These are phyloP conservation scores for Planococcus citri DNA, from an alignment of 1,140 invertebrate genomes.

Conservation along the genomic window DNA sequence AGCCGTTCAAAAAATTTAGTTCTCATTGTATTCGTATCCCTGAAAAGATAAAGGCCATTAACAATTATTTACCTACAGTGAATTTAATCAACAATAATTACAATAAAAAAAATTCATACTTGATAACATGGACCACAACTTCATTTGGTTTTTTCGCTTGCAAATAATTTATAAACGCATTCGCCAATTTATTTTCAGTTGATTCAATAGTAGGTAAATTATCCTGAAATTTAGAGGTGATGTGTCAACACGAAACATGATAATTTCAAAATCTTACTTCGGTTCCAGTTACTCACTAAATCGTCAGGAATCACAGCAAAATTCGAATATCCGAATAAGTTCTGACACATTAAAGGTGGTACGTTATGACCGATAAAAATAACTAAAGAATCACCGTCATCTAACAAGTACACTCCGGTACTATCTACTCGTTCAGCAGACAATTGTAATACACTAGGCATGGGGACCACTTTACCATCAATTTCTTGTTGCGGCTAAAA, in stretches of 20 bases:
- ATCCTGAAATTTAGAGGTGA: background rate
- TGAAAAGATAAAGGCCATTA: constrained; percentile 39
- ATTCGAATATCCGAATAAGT: constrained; percentile 51
- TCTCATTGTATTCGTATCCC: constrained; percentile 78
- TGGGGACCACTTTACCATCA: constrained; percentile 29
- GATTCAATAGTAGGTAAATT: constrained; percentile 9
- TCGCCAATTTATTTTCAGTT: constrained; percentile 26
- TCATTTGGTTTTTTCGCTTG: constrained; percentile 7
- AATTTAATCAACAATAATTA: constrained; percentile 13
- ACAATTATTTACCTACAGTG: too few species aligned
- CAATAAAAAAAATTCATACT: constrained; percentile 11
- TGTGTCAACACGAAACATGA: background rate
- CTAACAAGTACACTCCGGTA: constrained; percentile 82
- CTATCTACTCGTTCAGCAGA: constrained; percentile 63
- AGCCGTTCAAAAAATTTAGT: constrained; percentile 74
- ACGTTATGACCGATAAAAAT: constrained; percentile 78
- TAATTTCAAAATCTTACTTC: background rate
- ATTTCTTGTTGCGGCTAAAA: constrained; percentile 31
- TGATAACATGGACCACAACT: background rate
- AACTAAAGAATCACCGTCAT: constrained; percentile 69
- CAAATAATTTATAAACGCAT: constrained; percentile 11
- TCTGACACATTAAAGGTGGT: constrained; percentile 56
- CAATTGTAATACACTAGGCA: constrained; percentile 43
- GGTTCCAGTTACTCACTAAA: constrained; percentile 41
- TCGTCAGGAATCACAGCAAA: constrained; percentile 50